Evolutionary conservation across 2,888 invertebrate genomes (phyloP), one percentile per base, ranked within the genome.

Genomic region (Leucophora obtusa): DNA sequence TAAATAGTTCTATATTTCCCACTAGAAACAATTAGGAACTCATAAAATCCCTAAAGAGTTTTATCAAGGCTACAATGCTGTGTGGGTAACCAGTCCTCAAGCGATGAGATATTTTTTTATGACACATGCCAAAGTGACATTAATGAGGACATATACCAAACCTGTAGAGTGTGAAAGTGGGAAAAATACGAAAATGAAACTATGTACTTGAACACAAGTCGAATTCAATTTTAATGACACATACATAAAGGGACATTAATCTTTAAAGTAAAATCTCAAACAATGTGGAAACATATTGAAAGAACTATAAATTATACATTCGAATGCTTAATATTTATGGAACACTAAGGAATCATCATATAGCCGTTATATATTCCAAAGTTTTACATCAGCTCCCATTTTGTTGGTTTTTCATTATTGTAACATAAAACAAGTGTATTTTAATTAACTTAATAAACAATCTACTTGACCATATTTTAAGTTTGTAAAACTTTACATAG

Each of bases 51-150:
- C 38, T 56, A 54, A 75, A 70, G 35, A 50, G 50, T 62, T 50
- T 47, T 47, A 59, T 24, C 33, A 38, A 24, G 70, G 60, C 28
- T 76, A 15, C 51, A 14, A 2, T 2, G 74, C 69, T 70, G 50
- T 1, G 11, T 47, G 53, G 51, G 59, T 53, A 73, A 21, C 21
- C 66, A 21, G 11, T 17, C 69, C 33, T 56, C 74, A 51, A 58
- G 78, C 66, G 43, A 78, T 14, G 43, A 53, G 62, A 71, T 38
- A 70, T 79, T 77, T 81, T 83, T 83, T 66, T 68, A 76, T 83
- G 78, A 83, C 84, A 83, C 84, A 84, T 83, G 84, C 83, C 85
- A 84, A 82, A 83, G 82, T 83, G 83, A 84, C 84, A 85, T 82
- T 83, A 83, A 84, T 82, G 73, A 6, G 59, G 83, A 83, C 82